Conservation (phyloP, 1,140 invertebrate species). For the Aporrectodea caliginosa region DNA sequence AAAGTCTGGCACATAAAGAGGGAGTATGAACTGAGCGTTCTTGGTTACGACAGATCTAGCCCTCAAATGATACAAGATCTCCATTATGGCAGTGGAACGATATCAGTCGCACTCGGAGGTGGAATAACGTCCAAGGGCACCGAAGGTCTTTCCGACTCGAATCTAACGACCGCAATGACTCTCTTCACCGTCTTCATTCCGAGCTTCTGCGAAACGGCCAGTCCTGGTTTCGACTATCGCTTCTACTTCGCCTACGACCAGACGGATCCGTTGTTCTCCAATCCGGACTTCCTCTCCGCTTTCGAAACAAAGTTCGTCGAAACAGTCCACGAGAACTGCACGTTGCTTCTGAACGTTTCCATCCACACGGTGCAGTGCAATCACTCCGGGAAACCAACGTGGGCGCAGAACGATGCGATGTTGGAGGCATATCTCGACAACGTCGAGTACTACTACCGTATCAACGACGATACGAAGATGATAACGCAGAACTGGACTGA, state of each 20-base stretch:
- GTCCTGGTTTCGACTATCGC: background rate
- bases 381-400: slow-evolving; percentile 9
- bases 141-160: too few species aligned
- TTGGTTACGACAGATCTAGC: too few species aligned
- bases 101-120: slow-evolving; percentile 11
- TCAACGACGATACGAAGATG: background rate
- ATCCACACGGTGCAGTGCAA: slow-evolving; percentile 5
- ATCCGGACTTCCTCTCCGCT: background rate
- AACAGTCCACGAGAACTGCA: background rate
- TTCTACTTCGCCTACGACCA: slow-evolving; percentile 17
- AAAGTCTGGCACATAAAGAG: too few species aligned
- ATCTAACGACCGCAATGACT: background rate
- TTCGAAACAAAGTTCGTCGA: slow-evolving; percentile 1
- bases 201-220: slow-evolving; percentile 7
- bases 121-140: background rate
- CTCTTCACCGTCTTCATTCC: slow-evolving; percentile 2
- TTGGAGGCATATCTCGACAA: slow-evolving; percentile 18
- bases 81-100: too few species aligned
- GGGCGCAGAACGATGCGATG: slow-evolving; percentile 23
- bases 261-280: background rate
- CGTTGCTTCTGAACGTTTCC: background rate
- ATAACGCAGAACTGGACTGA: background rate
- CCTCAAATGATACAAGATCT: too few species aligned
- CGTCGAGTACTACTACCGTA: slow-evolving; percentile 10
- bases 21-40: too few species aligned